phyloP scores from a whole-genome alignment of 2,888 invertebrate species.

The Eugnorisma glareosa region DNA sequence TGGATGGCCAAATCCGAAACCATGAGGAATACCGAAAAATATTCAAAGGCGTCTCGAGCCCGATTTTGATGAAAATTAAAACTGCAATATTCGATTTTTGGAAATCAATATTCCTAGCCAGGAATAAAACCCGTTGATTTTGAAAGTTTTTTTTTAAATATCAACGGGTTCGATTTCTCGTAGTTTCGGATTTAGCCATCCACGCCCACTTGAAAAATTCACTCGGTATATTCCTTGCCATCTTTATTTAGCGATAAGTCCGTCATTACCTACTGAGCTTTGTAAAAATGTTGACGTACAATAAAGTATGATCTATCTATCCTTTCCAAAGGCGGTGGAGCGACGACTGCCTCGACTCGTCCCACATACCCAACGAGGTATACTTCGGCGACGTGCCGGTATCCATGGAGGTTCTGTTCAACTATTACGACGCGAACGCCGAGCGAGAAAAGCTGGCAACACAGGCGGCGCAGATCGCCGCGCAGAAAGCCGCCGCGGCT shows the following conservation, averaged over 20 bases:
- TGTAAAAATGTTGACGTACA: background rate
- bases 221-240: no score
- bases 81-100: no score
- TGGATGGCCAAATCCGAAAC: no score
- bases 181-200: no score
- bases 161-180: no score
- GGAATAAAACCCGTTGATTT: no score
- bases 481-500: constrained; percentile 87
- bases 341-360: constrained; percentile 89
- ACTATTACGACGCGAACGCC: constrained; percentile 89
- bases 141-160: no score
- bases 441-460: constrained; percentile 86
- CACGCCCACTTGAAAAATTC: no score
- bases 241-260: background rate
- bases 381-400: constrained; percentile 90
- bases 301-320: background rate
- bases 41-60: no score
- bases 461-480: constrained; percentile 87
- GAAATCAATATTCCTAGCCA: no score
- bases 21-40: no score
- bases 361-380: constrained; percentile 89
- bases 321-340: constrained; percentile 85
- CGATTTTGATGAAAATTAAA: no score
- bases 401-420: constrained; percentile 85
- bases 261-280: background rate